phyloP scores from a whole-genome alignment of 2,888 invertebrate genomes.

The Trissolcus brochymenae region DNA sequence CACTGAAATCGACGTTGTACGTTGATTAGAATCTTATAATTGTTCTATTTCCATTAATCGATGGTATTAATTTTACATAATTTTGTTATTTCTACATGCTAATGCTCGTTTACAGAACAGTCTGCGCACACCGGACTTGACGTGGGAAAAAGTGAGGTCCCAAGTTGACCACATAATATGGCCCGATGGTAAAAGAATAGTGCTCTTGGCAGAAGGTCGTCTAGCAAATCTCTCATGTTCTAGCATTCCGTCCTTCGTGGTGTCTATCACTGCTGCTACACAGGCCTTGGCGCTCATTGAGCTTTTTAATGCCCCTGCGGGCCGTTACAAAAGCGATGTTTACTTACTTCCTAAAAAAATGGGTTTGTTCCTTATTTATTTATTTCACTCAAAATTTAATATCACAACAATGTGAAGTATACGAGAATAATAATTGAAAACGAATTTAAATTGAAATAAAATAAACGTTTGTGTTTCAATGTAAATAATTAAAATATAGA shows the following conservation, averaged over 20 bases:
- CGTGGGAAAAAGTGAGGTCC: constrained; percentile 98
- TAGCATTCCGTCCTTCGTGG: constrained; percentile 97
- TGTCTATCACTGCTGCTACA: constrained; percentile 97
- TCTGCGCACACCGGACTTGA: constrained; percentile 93
- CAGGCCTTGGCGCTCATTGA: constrained; percentile 98
- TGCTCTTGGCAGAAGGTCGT: constrained; percentile 94
- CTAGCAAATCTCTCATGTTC: constrained; percentile 97
- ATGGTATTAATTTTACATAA: constrained; percentile 6
- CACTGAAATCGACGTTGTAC: constrained; percentile 95
- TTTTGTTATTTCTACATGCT: constrained; percentile 42
- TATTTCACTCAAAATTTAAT: not conserved
- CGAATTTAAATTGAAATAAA: too few relatives aligned
- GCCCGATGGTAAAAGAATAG: constrained; percentile 97
- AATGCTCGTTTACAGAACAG: constrained; percentile 81
- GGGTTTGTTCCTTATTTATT: constrained; percentile 80
- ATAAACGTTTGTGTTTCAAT: too few relatives aligned
- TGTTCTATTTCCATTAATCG: not conserved
- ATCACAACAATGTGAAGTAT: not conserved
- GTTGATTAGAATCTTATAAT: constrained; percentile 64
- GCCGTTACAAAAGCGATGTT: constrained; percentile 97
- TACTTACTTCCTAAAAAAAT: constrained; percentile 99
- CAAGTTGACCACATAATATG: constrained; percentile 99
- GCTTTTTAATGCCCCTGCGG: constrained; percentile 95
- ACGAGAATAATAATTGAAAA: not conserved
- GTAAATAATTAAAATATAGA: too few relatives aligned